Evolutionary conservation across 2,797 vertebrate species (phyloP).

Genomic region (Sebastes variabilis): DNA sequence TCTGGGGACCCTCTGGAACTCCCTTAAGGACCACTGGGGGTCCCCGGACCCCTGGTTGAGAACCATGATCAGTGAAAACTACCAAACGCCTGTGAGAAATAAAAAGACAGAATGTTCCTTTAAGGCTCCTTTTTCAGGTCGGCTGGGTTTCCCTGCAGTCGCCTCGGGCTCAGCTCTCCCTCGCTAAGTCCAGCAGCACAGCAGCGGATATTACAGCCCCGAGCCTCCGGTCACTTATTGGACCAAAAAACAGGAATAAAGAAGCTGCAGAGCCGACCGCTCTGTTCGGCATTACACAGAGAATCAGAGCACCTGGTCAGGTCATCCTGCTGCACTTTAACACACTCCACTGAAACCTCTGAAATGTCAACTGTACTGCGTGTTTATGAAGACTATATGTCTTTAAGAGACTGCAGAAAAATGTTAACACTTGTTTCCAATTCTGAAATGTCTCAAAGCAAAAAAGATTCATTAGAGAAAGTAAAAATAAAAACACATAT

Average conservation of each 20-base stretch:
- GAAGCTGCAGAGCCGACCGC: not conserved
- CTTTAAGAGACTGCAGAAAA: not conserved
- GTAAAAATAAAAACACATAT: not conserved
- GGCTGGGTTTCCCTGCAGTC: not conserved
- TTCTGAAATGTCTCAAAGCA: not conserved
- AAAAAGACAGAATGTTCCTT: not conserved
- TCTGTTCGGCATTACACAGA: conserved; percentile 6
- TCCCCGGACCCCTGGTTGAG: no score
- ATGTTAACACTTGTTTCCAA: not conserved
- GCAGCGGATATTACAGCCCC: conserved; percentile 78
- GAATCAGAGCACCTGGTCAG: conserved; percentile 13
- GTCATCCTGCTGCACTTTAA: not conserved
- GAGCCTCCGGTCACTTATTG: conserved; percentile 23
- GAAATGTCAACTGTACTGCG: no score
- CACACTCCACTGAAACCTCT: not conserved
- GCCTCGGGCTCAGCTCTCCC: conserved; percentile 61
- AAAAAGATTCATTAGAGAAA: not conserved
- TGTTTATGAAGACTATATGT: no score
- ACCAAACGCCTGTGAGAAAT: not conserved
- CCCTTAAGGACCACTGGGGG: no score
- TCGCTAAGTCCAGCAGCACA: conserved; percentile 66
- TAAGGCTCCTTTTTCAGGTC: not conserved
- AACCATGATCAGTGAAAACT: not conserved
- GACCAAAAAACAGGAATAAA: not conserved
- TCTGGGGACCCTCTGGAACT: no score